Base-by-base conservation (phyloP, 2,888 invertebrate genomes). In the Tridacna gigas region DNA sequence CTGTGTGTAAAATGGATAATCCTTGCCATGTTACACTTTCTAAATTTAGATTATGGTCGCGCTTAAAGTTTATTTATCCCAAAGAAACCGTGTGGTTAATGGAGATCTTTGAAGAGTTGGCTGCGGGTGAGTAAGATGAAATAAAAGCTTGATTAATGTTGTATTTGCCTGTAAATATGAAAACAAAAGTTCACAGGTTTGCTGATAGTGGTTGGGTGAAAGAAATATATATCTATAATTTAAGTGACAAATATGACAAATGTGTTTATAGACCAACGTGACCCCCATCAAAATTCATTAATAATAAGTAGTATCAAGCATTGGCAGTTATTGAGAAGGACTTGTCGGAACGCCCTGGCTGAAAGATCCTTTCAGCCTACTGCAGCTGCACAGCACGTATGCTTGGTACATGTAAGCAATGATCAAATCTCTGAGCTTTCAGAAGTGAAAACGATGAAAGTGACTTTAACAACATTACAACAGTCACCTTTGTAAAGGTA, bases 351-450 rank as follows among this genome's bases (percentile, higher is more conserved):
- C n/a, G 28, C 25, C 80, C 51, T 61, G 75, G 74, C 25, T 78
- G 69, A 47, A 48, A 66, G 51, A 71, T 84, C 28, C 9, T 82
- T 0, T 69, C 56, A 45, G 79, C 37, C 0, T 86, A 84, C 69
- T 88, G 86, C 63, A 77, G 75, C 0, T 84, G 88, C 61, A 86
- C 83, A 18, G 83, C 84, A 15, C 80, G 83, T 13, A 85, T 85
- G 82, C 65, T 71, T 12, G 80, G 82, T 15, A 60, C 76, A 4
- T 84, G 81, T 51, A 84, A 84, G 22, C 78, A 84, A 75, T 61
- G 80, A 18, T 71, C 81, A 26, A 78, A 79, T 15, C 3, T 79
- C 0, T n/a, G n/a, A n/a, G n/a, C n/a, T n/a, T n/a, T n/a, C n/a
- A n/a, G n/a, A n/a, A n/a, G n/a, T n/a, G n/a, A n/a, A n/a, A n/a